phyloP scores from a whole-genome alignment of 2,888 invertebrate species.

The Synergus gifuensis region DNA sequence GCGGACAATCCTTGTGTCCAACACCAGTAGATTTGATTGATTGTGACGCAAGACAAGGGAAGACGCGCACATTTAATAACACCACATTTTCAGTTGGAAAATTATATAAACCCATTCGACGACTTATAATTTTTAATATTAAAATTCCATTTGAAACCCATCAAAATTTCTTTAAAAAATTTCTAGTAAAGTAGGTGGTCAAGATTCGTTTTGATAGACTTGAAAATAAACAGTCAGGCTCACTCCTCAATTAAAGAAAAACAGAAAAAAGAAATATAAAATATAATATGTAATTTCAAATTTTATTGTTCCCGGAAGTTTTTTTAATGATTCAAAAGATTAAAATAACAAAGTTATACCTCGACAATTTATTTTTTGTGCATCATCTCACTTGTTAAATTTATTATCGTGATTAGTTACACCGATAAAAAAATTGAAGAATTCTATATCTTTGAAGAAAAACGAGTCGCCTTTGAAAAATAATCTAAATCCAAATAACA shows the following conservation, averaged over 20 bases:
- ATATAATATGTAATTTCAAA: too few species aligned
- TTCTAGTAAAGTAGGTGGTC: constrained; percentile 40
- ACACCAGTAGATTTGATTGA: constrained; percentile 69
- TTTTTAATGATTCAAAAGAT: too few species aligned
- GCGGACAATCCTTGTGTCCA: constrained; percentile 82
- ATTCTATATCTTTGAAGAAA: not conserved
- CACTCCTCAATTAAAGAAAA: constrained; percentile 42
- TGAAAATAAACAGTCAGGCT: constrained; percentile 2
- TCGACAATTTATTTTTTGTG: constrained; percentile 47
- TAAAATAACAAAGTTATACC: constrained; percentile 38
- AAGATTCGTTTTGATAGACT: not conserved
- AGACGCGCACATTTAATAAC: constrained; percentile 74
- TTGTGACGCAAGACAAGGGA: constrained; percentile 71
- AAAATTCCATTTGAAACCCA: not conserved
- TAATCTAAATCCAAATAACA: not conserved
- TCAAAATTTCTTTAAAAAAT: not conserved
- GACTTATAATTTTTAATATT: not conserved
- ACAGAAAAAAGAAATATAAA: not conserved
- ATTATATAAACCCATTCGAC: not conserved
- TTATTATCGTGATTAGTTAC: constrained; percentile 29
- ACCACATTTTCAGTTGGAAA: constrained; percentile 64
- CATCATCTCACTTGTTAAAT: constrained; percentile 39
- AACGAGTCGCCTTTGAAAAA: not conserved
- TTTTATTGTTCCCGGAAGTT: too few species aligned
- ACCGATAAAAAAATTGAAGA: constrained; percentile 15